Base-by-base conservation (phyloP, 2,888 invertebrate genomes). In the Tetheella fluctuosa region DNA sequence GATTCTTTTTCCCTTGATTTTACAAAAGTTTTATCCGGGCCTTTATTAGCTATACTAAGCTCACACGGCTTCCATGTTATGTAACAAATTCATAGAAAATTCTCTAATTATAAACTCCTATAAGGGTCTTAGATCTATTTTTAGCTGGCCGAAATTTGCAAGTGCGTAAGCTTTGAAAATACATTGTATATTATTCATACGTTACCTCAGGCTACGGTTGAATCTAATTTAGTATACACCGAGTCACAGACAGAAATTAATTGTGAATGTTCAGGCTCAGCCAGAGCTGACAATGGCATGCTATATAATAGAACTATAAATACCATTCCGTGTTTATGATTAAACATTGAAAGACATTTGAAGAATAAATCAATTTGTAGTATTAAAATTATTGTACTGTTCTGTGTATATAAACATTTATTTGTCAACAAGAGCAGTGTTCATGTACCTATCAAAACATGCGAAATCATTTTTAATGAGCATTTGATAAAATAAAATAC, bases 121-220 rank as follows among this genome's bases (percentile, higher is more conserved):
- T 30, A 39, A 39, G 15, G 54, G 15, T 55, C 34, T 20, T 23
- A 28, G 3, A 5, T 12, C 17, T 30, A 30, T 54, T 54, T 54
- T 17, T 28, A 30, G 34, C 10, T 17, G 34, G 20, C 12, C 1
- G 0, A 48, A 23, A 55, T 34, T 34, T 23, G 55, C 23, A 34
- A 55, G 55, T 23, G 34, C 34, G 37, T 34, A 37, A 55, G 55
- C 55, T 23, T 55, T 55, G 34, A 17, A 34, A 30, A 53, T 61
- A 39, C 52, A 39, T 37, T 2, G n/a, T 68, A 58, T 63, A 68
- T 68, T 64, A 74, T 70, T 72, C 61, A 70, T 66, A 53, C 48
- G 23, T 23, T 54, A 60, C 63, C 52, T 68, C 58, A 65, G 37
- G 55, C 61, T 54, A 53, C 64, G 54, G 57, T 58, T 59, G 60